A percentile compares a stretch with the other conserved stretches of the same genome.
Evolutionary conservation across 1,140 invertebrate genomes (phyloP).

Genomic region (Calliopsis andreniformis): DNA sequence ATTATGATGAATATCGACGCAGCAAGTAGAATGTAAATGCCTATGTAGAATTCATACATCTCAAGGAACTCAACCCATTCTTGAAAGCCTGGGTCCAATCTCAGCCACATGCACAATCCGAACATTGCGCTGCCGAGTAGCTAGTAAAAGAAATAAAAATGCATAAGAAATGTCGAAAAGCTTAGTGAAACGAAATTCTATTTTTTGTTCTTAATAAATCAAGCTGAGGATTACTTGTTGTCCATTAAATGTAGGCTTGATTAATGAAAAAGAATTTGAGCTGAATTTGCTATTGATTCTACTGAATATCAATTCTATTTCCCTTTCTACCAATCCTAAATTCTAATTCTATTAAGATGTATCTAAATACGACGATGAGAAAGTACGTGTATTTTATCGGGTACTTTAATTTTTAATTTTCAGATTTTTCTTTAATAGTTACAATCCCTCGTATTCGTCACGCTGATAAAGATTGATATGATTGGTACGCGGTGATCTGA

Average conservation of each 20-base stretch:
- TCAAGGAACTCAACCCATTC: constrained; percentile 90
- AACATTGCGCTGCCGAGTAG: constrained; percentile 88
- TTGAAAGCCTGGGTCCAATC: constrained; percentile 89
- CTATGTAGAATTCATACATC: constrained; percentile 89
- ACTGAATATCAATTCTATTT: too few species aligned
- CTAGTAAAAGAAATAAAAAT: constrained; percentile 83
- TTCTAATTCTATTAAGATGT: too few species aligned
- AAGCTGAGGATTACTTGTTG: too few species aligned
- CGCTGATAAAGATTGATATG: constrained; percentile 45
- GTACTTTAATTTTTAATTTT: neutral
- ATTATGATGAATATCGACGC: constrained; percentile 87
- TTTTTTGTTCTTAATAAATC: neutral
- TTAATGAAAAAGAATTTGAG: too few species aligned
- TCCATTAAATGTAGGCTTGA: too few species aligned
- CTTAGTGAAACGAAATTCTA: neutral
- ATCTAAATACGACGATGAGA: too few species aligned
- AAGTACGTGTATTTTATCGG: neutral
- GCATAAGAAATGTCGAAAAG: constrained; percentile 10
- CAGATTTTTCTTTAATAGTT: neutral
- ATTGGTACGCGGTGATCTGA: constrained; percentile 20
- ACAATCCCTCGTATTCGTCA: constrained; percentile 18
- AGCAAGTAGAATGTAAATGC: constrained; percentile 89
- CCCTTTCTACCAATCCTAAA: too few species aligned
- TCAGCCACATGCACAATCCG: constrained; percentile 89
- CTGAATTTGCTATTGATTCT: too few species aligned